Conservation (phyloP, 2,888 invertebrate species). For the Ennomos erosarius region DNA sequence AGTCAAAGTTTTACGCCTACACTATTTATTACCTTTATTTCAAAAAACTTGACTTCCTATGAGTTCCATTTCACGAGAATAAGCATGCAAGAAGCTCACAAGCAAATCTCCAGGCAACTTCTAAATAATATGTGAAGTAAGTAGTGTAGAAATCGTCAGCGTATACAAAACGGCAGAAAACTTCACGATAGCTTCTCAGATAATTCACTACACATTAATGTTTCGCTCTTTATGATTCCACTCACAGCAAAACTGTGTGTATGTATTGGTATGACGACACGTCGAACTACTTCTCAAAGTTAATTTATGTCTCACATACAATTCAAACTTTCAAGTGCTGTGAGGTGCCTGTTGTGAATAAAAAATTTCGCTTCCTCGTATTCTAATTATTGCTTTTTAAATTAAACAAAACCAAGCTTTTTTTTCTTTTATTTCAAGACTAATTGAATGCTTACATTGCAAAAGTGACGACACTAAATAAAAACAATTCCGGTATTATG, state of each 20-base stretch:
- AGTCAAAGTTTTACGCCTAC: no score
- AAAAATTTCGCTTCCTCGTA: constrained; percentile 46
- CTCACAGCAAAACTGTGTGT: constrained; percentile 48
- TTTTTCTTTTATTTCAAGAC: no score
- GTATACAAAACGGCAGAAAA: constrained; percentile 66
- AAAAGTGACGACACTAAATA: no score
- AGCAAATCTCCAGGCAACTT: constrained; percentile 28
- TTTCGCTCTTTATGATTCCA: constrained; percentile 76
- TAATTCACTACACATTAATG: constrained; percentile 79
- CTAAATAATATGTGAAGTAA: constrained; percentile 57
- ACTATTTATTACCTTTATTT: neutral
- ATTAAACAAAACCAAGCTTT: no score
- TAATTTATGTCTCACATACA: constrained; percentile 77
- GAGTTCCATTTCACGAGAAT: constrained; percentile 19
- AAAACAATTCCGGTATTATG: no score
- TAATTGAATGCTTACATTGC: no score
- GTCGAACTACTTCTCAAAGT: constrained; percentile 78
- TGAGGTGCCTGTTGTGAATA: constrained; percentile 55
- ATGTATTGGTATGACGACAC: constrained; percentile 58
- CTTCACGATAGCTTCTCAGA: constrained; percentile 76
- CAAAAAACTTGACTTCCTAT: neutral
- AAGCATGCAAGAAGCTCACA: constrained; percentile 14
- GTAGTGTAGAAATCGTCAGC: constrained; percentile 61
- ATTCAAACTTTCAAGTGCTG: constrained; percentile 73
- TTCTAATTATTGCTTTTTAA: neutral